These are phyloP conservation scores for Crotalus helleri DNA, from an alignment of 2,113 vertebrate species.

Conservation along the genomic window DNA sequence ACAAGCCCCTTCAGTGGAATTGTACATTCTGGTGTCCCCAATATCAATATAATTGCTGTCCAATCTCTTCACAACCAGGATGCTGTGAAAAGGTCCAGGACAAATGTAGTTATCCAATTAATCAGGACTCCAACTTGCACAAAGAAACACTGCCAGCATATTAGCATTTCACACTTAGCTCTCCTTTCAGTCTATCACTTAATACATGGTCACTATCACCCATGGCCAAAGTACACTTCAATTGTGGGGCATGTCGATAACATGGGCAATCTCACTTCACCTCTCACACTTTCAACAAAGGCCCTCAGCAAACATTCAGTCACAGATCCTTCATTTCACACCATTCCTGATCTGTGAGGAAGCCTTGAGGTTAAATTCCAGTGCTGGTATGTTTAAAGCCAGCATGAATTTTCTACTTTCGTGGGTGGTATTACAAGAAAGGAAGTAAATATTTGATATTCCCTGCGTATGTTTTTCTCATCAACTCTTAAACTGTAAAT, in stretches of 20 bases:
- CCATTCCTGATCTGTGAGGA: not conserved
- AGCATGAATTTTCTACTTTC: not conserved
- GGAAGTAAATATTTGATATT: not conserved
- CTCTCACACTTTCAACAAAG: not conserved
- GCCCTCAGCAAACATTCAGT: not conserved
- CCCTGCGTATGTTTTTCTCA: not conserved
- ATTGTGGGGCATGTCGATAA: not conserved
- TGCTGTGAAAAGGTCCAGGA: not conserved
- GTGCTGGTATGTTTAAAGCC: not conserved
- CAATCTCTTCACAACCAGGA: not conserved
- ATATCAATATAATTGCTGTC: not conserved
- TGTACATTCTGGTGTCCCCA: not conserved
- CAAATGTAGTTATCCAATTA: not conserved
- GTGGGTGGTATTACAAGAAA: not conserved
- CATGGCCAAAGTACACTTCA: not conserved
- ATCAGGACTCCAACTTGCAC: not conserved
- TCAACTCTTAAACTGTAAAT: not conserved
- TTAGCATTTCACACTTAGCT: not conserved
- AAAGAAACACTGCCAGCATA: not conserved
- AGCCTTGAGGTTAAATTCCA: not conserved
- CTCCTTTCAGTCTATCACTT: not conserved
- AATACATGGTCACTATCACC: not conserved
- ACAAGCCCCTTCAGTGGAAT: not conserved
- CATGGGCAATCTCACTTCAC: not conserved
- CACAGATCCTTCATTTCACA: not conserved